A percentile compares a stretch with the other conserved stretches of the same genome.
Evolutionary conservation across 2,113 vertebrate species (phyloP).

Genomic region (Paedocypris sp.): DNA sequence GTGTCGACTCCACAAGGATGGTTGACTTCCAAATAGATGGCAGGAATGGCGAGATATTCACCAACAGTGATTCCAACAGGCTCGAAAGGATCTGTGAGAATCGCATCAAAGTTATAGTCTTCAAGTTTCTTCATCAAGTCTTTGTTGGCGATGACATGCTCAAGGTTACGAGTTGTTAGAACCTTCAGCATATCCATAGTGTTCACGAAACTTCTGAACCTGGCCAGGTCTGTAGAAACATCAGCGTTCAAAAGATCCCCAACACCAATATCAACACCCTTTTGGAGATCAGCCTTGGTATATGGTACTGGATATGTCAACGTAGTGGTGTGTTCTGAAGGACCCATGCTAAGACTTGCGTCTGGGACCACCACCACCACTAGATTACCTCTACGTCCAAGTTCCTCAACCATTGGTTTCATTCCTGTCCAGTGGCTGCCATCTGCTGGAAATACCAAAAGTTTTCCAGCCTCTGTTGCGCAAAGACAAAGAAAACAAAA

Average conservation of each 20-base stretch:
- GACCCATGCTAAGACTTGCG: slow-evolving; percentile 37
- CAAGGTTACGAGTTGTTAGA: slow-evolving; percentile 12
- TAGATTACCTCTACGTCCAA: slow-evolving; percentile 47
- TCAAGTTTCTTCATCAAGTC: slow-evolving; percentile 47
- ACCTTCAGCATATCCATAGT: fast-evolving
- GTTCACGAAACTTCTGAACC: fast-evolving
- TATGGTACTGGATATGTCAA: slow-evolving; percentile 35
- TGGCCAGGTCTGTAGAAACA: slow-evolving; percentile 30
- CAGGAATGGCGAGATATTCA: slow-evolving; percentile 50
- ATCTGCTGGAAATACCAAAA: slow-evolving; percentile 58
- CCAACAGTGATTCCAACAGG: slow-evolving; percentile 53
- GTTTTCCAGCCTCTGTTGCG: slow-evolving; percentile 43
- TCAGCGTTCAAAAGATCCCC: fast-evolving
- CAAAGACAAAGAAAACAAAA: slow-evolving; percentile 13
- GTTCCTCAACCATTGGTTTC: slow-evolving; percentile 37
- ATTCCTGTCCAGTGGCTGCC: slow-evolving; percentile 70
- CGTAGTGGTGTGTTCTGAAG: slow-evolving; percentile 44
- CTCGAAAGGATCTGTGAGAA: slow-evolving; percentile 53
- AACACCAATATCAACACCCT: fast-evolving
- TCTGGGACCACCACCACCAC: slow-evolving; percentile 45
- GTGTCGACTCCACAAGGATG: slow-evolving; percentile 44
- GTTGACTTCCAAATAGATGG: slow-evolving; percentile 50
- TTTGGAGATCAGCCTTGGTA: slow-evolving; percentile 35
- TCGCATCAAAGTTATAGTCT: slow-evolving; percentile 51
- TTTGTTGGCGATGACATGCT: slow-evolving; percentile 38